phyloP scores from a whole-genome alignment of 2,113 vertebrate species.

The Anoura caudifer region DNA sequence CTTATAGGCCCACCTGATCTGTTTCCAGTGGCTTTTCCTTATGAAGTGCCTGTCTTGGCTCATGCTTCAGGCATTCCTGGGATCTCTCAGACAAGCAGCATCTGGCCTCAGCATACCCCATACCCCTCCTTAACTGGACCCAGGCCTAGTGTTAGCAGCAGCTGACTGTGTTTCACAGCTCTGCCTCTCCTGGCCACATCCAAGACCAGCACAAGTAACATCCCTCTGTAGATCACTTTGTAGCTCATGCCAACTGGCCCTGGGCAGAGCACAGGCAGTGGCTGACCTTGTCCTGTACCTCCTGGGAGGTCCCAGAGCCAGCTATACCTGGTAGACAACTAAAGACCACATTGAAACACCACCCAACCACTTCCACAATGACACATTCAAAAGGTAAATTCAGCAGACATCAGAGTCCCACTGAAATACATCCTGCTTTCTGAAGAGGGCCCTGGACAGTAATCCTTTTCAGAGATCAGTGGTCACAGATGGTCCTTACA shows the following conservation, averaged over 20 bases:
- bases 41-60: not conserved
- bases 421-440: not conserved
- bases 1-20: not conserved
- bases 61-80: not conserved
- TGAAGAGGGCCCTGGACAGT: not conserved
- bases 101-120: not conserved
- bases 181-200: not conserved
- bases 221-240: not conserved
- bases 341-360: not conserved
- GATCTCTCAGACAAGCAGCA: not conserved
- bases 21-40: not conserved
- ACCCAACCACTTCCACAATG: not conserved
- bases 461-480: not conserved
- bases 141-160: not conserved
- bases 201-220: not conserved
- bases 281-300: not conserved
- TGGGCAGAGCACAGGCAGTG: not conserved
- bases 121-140: not conserved
- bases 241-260: not conserved
- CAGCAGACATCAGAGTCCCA: not conserved
- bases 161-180: not conserved
- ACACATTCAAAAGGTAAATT: not conserved
- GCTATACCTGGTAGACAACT: not conserved
- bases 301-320: not conserved
- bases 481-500: not conserved